Evolutionary conservation across 2,113 vertebrate genomes (phyloP).

Genomic region (human): DNA sequence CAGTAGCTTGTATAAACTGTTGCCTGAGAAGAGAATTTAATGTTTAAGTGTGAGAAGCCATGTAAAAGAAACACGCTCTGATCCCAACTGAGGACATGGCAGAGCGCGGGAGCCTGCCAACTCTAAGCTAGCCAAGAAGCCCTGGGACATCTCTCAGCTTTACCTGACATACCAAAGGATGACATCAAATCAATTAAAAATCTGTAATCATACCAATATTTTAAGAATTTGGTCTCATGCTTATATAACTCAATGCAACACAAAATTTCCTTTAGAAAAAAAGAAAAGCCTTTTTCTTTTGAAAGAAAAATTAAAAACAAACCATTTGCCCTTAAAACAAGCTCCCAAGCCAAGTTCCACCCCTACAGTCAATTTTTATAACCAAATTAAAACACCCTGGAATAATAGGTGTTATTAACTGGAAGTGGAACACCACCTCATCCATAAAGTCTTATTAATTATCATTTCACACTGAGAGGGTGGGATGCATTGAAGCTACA

Average conservation of each 20-base stretch:
- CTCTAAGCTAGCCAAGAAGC: background rate
- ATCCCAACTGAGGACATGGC: background rate
- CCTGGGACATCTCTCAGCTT: background rate
- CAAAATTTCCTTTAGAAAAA: background rate
- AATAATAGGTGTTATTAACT: constrained; percentile 61
- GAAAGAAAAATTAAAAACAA: constrained; percentile 52
- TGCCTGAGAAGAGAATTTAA: background rate
- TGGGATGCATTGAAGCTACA: constrained; percentile 17
- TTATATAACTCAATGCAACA: background rate
- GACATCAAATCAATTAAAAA: constrained; percentile 3
- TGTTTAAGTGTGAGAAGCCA: constrained; percentile 3
- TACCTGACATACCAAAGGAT: background rate
- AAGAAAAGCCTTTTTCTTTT: background rate
- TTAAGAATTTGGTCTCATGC: background rate
- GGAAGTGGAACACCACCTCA: constrained; percentile 46
- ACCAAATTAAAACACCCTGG: constrained; percentile 48
- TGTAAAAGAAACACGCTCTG: background rate
- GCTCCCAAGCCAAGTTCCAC: constrained; percentile 10
- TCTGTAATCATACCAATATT: constrained; percentile 9
- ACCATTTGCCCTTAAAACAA: constrained; percentile 46
- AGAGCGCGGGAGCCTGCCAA: background rate
- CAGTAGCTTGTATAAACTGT: background rate
- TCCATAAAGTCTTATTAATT: constrained; percentile 61
- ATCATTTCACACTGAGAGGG: constrained; percentile 48
- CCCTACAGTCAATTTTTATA: constrained; percentile 58